These are phyloP conservation scores for Hyperoplus lanceolatus DNA, from an alignment of 2,797 vertebrate genomes.

Conservation along the genomic window DNA sequence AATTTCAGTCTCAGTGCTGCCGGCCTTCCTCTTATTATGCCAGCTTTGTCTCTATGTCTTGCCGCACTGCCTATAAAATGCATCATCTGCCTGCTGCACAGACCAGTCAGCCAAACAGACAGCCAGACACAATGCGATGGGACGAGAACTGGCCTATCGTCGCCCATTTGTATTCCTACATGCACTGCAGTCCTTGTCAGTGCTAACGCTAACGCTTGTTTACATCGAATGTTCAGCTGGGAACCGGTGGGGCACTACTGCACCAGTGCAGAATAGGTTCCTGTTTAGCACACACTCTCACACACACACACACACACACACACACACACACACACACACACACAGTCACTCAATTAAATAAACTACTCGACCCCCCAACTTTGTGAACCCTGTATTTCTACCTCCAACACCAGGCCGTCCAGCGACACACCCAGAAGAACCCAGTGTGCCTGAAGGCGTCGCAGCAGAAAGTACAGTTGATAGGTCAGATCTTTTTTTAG, in stretches of 20 bases:
- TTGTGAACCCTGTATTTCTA: slow-evolving; percentile 50
- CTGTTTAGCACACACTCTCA: slow-evolving; percentile 11
- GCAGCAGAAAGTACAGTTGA: slow-evolving; percentile 9
- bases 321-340: slow-evolving; percentile 24
- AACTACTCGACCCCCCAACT: slow-evolving; percentile 6
- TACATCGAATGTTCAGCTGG: slow-evolving; percentile 39
- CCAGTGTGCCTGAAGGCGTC: not conserved
- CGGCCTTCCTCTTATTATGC: slow-evolving; percentile 41
- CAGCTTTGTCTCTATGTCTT: slow-evolving; percentile 37
- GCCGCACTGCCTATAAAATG: slow-evolving; percentile 45
- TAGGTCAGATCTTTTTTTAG: slow-evolving; percentile 32
- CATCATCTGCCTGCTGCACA: slow-evolving; percentile 25
- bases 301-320: not conserved
- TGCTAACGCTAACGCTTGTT: slow-evolving; percentile 31
- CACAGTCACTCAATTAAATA: slow-evolving; percentile 23
- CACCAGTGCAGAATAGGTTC: slow-evolving; percentile 59
- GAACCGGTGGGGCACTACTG: slow-evolving; percentile 55
- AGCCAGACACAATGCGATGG: slow-evolving; percentile 1
- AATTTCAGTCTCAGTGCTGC: slow-evolving; percentile 48
- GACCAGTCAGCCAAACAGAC: slow-evolving; percentile 24
- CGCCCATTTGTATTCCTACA: not conserved
- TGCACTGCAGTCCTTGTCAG: slow-evolving; percentile 11
- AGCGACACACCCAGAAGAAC: slow-evolving; percentile 18
- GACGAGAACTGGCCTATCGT: not conserved
- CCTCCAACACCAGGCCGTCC: slow-evolving; percentile 23